Percentiles rank a stretch among this genome's conserved stretches.
Evolutionary conservation across 2,113 vertebrate genomes (phyloP).

Genomic region (Anhinga rufa): DNA sequence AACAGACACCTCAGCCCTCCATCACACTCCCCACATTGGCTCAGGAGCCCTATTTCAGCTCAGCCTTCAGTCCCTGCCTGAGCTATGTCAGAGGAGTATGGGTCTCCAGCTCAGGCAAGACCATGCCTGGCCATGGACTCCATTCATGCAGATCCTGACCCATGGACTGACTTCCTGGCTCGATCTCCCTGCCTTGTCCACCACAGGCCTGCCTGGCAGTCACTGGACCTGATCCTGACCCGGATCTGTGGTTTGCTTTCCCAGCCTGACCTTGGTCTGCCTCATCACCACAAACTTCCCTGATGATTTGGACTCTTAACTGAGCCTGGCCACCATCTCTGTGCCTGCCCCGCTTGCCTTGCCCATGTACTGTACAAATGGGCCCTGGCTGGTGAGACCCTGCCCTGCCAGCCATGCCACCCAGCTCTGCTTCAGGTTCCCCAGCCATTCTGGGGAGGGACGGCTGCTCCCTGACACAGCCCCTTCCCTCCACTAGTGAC

Average conservation of each 20-base stretch:
- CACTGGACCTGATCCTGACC: not conserved
- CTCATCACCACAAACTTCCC: not conserved
- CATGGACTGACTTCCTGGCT: not conserved
- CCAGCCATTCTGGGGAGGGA: not conserved
- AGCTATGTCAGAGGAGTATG: not conserved
- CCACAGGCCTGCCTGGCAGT: not conserved
- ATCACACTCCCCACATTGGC: fast-evolving
- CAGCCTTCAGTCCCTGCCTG: not conserved
- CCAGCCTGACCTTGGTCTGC: not conserved
- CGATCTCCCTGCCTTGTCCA: not conserved
- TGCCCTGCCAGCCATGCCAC: no score
- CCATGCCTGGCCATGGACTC: no score
- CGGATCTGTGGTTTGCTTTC: not conserved
- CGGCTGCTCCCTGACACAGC: not conserved
- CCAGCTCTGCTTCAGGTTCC: not conserved
- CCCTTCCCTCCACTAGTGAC: not conserved
- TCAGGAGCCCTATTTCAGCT: not conserved
- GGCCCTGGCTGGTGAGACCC: not conserved
- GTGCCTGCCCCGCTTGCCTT: not conserved
- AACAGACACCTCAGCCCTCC: not conserved
- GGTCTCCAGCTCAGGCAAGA: not conserved
- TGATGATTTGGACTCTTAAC: not conserved
- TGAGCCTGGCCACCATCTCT: not conserved
- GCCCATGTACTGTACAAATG: not conserved
- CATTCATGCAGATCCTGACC: not conserved